Base-by-base conservation (phyloP, 2,797 vertebrate species). In the Betta splendens region DNA sequence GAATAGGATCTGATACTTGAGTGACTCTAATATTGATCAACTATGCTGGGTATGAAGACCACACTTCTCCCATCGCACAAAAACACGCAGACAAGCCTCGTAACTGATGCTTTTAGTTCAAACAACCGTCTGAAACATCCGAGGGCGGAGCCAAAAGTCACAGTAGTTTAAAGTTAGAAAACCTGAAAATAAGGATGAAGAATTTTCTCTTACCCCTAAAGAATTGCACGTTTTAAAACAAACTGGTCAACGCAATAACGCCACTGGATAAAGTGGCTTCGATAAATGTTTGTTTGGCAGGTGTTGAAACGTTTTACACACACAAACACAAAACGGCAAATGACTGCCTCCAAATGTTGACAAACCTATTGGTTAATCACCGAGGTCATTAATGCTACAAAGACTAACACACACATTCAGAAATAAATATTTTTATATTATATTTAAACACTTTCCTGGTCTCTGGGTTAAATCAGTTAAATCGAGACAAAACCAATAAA, bases 1-100 rank as follows among this genome's bases (percentile, higher is more conserved):
- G 81, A 84, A 81, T 79, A 83, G 79, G 61, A 79, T 73, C 36
- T 80, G 81, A 85, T 85, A 71, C 72, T 73, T 84, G 74, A 83
- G 73, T 79, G 83, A 84, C 72, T 83, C 69, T 47, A 15, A 42
- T 78, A 87, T 87, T 72, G 83, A 87, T 85, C 79, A 75, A 2
- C 47, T 26, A 52, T 13, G 65, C 49, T 9, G 35, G 38, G 7
- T 62, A 29, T 58, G 71, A 73, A 65, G 64, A 44, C 42, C 7
- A 16, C 70, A 49, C 54, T 40, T 63, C 77, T 77, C 55, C 57
- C n/a, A 60, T 64, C 71, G 28, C 64, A 20, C 17, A 11, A 26
- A n/a, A 37, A 10, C 0, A 10, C 17, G 21, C 55, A 26, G 31
- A 29, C 29, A 20, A 38, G 32, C 22, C 39, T 44, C 8, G 1